These are phyloP conservation scores for Coracopsis vasa DNA, from an alignment of 2,113 vertebrate genomes.

Conservation along the genomic window DNA sequence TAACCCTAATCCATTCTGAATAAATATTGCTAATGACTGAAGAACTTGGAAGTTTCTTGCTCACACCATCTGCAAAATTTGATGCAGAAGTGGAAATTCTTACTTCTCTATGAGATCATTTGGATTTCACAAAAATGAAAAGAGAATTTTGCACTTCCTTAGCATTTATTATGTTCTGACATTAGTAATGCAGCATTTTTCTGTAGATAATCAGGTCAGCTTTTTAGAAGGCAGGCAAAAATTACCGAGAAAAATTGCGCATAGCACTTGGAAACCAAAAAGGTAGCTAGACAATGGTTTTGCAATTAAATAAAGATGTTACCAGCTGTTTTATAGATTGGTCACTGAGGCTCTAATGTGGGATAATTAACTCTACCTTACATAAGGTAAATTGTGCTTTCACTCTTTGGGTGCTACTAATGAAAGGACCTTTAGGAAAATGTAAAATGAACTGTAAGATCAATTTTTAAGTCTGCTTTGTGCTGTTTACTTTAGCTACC, in stretches of 20 bases:
- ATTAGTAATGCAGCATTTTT: background rate
- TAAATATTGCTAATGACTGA: background rate
- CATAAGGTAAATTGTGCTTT: slow-evolving; percentile 38
- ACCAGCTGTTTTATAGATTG: slow-evolving; percentile 13
- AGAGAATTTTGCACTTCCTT: background rate
- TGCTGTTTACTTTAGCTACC: slow-evolving; percentile 14
- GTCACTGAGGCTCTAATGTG: background rate
- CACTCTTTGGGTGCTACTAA: background rate
- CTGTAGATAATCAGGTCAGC: background rate
- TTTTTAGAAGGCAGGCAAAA: slow-evolving; percentile 26
- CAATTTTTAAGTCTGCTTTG: slow-evolving; percentile 16
- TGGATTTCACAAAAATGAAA: background rate
- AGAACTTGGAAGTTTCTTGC: background rate
- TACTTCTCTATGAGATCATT: background rate
- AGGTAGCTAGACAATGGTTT: background rate
- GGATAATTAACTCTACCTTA: slow-evolving; percentile 58
- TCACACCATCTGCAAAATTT: background rate
- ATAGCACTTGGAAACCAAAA: slow-evolving; percentile 18
- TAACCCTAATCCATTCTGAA: background rate
- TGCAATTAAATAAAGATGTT: slow-evolving; percentile 23
- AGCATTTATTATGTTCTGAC: background rate
- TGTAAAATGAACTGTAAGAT: background rate
- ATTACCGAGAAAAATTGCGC: background rate
- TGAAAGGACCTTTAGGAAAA: background rate
- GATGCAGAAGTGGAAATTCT: background rate